Evolutionary conservation across 2,888 invertebrate species (phyloP).

Genomic region (Agrypnus murinus): DNA sequence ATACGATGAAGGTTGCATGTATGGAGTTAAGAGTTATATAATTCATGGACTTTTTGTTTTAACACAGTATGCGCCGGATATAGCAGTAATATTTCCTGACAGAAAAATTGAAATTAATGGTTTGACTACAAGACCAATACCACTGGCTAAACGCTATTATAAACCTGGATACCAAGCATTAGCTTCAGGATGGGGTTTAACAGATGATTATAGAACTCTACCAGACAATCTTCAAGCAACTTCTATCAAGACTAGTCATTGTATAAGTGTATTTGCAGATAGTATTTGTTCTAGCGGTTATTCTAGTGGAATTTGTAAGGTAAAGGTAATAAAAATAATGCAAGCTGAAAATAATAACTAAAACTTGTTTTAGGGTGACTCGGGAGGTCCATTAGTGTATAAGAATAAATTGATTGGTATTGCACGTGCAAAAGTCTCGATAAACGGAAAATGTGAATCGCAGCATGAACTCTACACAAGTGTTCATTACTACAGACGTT

Average conservation of each 20-base stretch:
- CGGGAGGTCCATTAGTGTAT: slow-evolving; percentile 11
- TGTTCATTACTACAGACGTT: slow-evolving; percentile 3
- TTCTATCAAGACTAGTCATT: not conserved
- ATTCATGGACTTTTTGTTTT: not conserved
- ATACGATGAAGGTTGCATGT: not conserved
- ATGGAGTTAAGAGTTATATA: not conserved
- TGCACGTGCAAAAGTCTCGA: slow-evolving; percentile 9
- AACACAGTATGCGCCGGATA: not conserved
- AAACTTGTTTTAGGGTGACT: not conserved
- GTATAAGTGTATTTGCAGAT: not conserved
- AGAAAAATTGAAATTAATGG: not conserved
- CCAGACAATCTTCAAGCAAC: slow-evolving; percentile 1
- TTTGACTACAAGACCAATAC: not conserved
- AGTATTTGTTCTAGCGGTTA: not conserved
- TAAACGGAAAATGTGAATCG: not conserved
- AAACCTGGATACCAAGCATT: not conserved
- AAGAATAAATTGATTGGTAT: slow-evolving; percentile 3
- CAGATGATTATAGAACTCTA: not conserved
- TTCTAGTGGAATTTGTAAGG: not conserved
- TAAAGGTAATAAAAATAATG: not conserved
- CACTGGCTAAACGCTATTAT: not conserved
- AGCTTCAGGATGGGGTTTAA: slow-evolving; percentile 9
- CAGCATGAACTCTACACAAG: not conserved
- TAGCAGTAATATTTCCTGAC: slow-evolving; percentile 2
- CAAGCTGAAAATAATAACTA: too few relatives aligned